Percentiles rank a stretch among this genome's conserved stretches.
Conservation (phyloP, 2,113 vertebrate species). For the Pterophyllum scalare region DNA sequence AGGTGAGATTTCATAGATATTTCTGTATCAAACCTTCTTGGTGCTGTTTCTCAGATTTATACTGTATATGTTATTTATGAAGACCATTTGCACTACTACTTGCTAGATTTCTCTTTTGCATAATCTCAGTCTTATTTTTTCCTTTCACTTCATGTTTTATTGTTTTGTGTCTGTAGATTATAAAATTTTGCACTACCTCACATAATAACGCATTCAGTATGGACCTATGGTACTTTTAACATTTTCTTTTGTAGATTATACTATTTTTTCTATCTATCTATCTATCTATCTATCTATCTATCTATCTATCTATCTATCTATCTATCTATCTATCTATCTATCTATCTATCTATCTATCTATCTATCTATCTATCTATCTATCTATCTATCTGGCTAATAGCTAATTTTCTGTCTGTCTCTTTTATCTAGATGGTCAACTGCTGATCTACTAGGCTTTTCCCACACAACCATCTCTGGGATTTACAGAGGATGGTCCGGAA, state of each 20-base stretch:
- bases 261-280: too few species aligned
- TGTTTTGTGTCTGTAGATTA: neutral
- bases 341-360: neutral
- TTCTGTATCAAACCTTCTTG: neutral
- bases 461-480: too few species aligned
- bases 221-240: too few species aligned
- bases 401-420: too few species aligned
- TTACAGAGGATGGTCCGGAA: too few species aligned
- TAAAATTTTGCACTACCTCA: rapidly evolving
- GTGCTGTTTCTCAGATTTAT: neutral
- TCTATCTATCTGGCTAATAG: neutral
- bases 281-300: too few species aligned
- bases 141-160: too few species aligned
- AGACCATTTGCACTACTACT: rapidly evolving
- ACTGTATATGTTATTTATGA: neutral
- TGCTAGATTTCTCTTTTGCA: neutral
- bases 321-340: neutral
- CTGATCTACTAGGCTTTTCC: too few species aligned
- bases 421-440: too few species aligned
- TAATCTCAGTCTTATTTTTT: too few species aligned
- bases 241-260: neutral
- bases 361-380: neutral
- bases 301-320: neutral
- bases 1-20: neutral
- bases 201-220: too few species aligned